These are phyloP conservation scores for Caenorhabditis uteleia DNA, from an alignment of 2,888 invertebrate genomes.

Conservation along the genomic window DNA sequence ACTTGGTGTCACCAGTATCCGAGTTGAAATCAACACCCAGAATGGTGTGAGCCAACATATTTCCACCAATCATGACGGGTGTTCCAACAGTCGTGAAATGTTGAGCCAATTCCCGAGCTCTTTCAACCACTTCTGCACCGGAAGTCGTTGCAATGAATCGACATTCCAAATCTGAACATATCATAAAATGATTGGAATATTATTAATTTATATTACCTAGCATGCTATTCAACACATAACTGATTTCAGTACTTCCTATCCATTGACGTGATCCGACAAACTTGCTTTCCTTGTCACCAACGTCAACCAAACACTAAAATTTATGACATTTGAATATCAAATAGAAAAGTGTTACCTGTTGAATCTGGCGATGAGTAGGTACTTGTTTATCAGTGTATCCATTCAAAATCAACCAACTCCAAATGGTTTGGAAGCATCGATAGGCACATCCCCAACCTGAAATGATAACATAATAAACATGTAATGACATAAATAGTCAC, in stretches of 20 bases:
- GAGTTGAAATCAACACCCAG: slow-evolving; percentile 89
- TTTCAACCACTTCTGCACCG: slow-evolving; percentile 80
- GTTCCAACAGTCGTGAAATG: slow-evolving; percentile 93
- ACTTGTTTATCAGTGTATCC: slow-evolving; percentile 81
- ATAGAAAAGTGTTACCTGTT: slow-evolving; percentile 73
- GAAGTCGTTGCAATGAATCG: slow-evolving; percentile 85
- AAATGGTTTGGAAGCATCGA: slow-evolving; percentile 50
- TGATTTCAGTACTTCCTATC: slow-evolving; percentile 98
- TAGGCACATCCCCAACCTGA: slow-evolving; percentile 55
- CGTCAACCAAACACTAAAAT: slow-evolving; percentile 84
- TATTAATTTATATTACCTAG: slow-evolving; percentile 13
- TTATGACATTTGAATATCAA: not conserved
- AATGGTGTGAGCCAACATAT: slow-evolving; percentile 95
- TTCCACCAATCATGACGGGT: slow-evolving; percentile 98
- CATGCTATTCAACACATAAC: slow-evolving; percentile 79
- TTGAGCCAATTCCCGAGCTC: slow-evolving; percentile 82
- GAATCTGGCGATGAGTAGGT: slow-evolving; percentile 86
- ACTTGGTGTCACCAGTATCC: slow-evolving; percentile 76
- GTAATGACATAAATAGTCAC: not conserved
- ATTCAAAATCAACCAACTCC: slow-evolving; percentile 87
- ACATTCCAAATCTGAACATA: slow-evolving; percentile 65
- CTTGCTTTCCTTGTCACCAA: slow-evolving; percentile 84
- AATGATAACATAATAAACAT: slow-evolving; percentile 2
- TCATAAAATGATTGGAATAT: not conserved
- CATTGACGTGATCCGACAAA: slow-evolving; percentile 89